phyloP scores from a whole-genome alignment of 1,140 invertebrate species.

The Araneus ventricosus region DNA sequence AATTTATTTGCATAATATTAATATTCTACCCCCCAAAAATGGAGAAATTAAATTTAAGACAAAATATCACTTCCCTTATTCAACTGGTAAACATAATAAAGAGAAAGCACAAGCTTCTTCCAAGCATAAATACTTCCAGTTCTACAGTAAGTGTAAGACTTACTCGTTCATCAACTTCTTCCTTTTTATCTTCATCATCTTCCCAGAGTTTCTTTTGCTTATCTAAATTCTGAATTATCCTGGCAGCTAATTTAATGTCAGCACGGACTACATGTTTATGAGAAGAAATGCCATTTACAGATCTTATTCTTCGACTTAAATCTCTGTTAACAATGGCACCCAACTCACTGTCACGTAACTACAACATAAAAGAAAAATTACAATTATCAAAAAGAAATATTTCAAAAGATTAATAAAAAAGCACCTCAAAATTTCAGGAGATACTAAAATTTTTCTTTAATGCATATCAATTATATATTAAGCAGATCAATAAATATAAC shows the following conservation, averaged over 20 bases:
- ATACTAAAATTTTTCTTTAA: too few relatives aligned
- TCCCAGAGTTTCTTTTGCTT: constrained; percentile 90
- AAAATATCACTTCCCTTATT: too few relatives aligned
- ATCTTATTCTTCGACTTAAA: constrained; percentile 93
- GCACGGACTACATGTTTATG: constrained; percentile 94
- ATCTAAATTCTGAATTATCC: constrained; percentile 97
- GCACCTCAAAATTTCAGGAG: too few relatives aligned
- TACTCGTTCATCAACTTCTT: constrained; percentile 71
- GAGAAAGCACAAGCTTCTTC: too few relatives aligned
- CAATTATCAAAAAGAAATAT: too few relatives aligned
- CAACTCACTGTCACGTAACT: constrained; percentile 94
- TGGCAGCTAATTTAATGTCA: constrained; percentile 96
- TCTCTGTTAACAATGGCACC: constrained; percentile 97
- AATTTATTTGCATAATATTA: too few relatives aligned
- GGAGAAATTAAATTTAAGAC: too few relatives aligned
- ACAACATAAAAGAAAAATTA: neutral
- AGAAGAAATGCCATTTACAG: constrained; percentile 94
- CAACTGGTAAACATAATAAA: too few relatives aligned
- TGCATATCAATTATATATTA: too few relatives aligned
- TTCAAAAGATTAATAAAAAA: too few relatives aligned
- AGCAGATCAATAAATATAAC: too few relatives aligned
- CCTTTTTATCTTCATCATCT: constrained; percentile 80
- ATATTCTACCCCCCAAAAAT: too few relatives aligned
- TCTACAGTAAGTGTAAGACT: neutral
- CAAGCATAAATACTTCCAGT: neutral